A percentile compares a stretch with the other conserved stretches of the same genome.
phyloP scores from a whole-genome alignment of 2,113 vertebrate genomes.

The Anser cygnoides region DNA sequence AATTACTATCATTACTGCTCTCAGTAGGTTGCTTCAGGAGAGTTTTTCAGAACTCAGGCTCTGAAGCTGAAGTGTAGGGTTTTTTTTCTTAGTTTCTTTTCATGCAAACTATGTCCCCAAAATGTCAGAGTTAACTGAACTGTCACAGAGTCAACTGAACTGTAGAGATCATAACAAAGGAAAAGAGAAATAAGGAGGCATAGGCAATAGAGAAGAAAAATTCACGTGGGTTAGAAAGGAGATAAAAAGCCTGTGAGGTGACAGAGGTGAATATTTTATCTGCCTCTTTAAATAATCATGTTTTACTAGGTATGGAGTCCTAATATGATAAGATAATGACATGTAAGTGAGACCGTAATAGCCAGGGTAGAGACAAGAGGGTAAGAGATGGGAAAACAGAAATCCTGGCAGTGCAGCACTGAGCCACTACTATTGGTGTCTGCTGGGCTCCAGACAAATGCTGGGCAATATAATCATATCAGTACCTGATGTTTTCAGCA shows the following conservation, averaged over 20 bases:
- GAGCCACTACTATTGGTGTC: background rate
- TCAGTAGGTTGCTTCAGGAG: background rate
- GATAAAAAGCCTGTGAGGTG: background rate
- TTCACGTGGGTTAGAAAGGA: background rate
- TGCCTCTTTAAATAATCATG: background rate
- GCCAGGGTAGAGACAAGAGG: background rate
- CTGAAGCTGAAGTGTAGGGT: background rate
- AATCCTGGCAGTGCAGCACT: background rate
- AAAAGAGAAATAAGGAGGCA: background rate
- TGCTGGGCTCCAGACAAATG: background rate
- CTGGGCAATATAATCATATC: background rate
- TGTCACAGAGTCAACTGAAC: slow-evolving; percentile 17
- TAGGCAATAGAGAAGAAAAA: background rate
- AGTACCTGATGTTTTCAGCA: background rate
- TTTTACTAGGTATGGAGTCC: background rate
- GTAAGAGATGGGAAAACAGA: background rate
- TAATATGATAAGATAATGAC: background rate
- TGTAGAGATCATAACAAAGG: background rate
- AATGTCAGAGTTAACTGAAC: slow-evolving; percentile 47
- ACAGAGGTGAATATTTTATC: background rate
- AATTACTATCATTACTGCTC: background rate
- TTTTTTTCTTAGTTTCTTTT: slow-evolving; percentile 38
- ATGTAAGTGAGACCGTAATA: background rate
- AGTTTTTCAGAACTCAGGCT: background rate
- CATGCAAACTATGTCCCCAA: slow-evolving; percentile 46